Evolutionary conservation across 2,113 vertebrate species (phyloP), one percentile per base, ranked within the genome.

Genomic region (Hipposideros armiger): DNA sequence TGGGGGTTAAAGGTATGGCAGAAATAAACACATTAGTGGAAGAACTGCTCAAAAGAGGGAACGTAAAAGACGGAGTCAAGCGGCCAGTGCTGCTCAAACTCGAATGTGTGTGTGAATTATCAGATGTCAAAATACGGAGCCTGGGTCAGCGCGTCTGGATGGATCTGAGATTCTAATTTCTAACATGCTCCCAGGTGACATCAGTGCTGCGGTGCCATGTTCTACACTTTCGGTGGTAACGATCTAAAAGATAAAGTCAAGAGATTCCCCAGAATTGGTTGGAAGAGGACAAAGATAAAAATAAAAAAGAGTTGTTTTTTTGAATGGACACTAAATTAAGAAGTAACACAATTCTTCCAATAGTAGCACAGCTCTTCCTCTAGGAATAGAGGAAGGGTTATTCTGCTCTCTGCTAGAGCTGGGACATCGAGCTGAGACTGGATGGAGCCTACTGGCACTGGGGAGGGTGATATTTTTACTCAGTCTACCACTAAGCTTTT

Each of bases 71-170:
- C 26, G 1, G 11, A 64, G 36, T 64, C 36, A 66, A 24, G 17
- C 30, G 17, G 16, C 11, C 3, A 28, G 66, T 9, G 32, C 13
- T 50, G 70, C 24, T 69, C 30, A 77, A 47, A 47, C 54, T 42
- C 64, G 52, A 15, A 22, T 2, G 5, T 3, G 24, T 42, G 32
- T 0, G 2, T 3, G 26, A 36, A 52, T 15, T 9, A 11, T 36
- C 40, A 26, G 19, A 26, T 3, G 19, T 20, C 70, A 28, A 60
- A 70, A 20, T 11, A 45, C 66, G 50, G 47, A 66, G 52, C 32
- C 73, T 26, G 56, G 5, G 3, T 32, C 70, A 58, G 28, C 14
- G 30, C 45, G 22, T 5, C 15, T 45, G 36, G 15, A 20, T 14
- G 19, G 11, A 54, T 30, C 22, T 11, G 54, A 77, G 24, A 66